phyloP scores from a whole-genome alignment of 92 coral and sea anemone species.

The Diadumene lineata region DNA sequence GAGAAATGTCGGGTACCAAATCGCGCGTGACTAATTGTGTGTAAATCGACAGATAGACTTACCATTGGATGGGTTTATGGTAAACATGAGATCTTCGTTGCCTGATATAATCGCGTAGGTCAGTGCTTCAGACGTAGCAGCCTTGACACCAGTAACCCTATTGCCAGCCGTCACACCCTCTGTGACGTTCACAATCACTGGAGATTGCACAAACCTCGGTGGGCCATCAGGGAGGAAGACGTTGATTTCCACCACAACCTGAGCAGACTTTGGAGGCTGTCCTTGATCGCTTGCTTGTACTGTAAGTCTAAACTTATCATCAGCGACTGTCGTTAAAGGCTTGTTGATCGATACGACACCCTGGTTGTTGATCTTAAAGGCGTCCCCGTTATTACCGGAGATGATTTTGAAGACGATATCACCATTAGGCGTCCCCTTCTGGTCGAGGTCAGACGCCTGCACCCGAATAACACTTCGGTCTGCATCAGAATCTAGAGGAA shows the following conservation, averaged over 20 bases:
- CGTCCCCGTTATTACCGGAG: slow-evolving; percentile 68
- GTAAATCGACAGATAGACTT: background rate
- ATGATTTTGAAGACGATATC: slow-evolving; percentile 54
- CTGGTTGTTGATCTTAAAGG: slow-evolving; percentile 70
- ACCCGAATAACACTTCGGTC: slow-evolving; percentile 64
- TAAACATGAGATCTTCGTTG: slow-evolving; percentile 66
- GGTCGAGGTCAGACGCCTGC: slow-evolving; percentile 78
- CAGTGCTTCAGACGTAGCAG: slow-evolving; percentile 91
- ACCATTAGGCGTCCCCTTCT: slow-evolving; percentile 52
- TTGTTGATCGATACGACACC: slow-evolving; percentile 75
- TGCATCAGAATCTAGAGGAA: slow-evolving; percentile 57
- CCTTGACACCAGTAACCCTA: slow-evolving; percentile 84
- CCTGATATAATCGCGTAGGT: slow-evolving; percentile 70
- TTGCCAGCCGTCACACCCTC: slow-evolving; percentile 73
- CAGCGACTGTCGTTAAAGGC: slow-evolving; percentile 77
- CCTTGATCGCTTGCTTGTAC: slow-evolving; percentile 79
- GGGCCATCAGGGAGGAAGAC: slow-evolving; percentile 89
- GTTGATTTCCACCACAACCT: slow-evolving; percentile 54
- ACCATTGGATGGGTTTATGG: slow-evolving; percentile 73
- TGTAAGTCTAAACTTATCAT: slow-evolving; percentile 56
- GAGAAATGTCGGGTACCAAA: too few species aligned
- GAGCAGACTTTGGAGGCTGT: slow-evolving; percentile 22
- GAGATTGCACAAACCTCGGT: slow-evolving; percentile 75
- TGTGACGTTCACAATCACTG: slow-evolving; percentile 62
- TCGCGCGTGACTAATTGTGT: too few species aligned